Evolutionary conservation across 2,888 invertebrate species (phyloP).

Genomic region (Tyria jacobaeae): DNA sequence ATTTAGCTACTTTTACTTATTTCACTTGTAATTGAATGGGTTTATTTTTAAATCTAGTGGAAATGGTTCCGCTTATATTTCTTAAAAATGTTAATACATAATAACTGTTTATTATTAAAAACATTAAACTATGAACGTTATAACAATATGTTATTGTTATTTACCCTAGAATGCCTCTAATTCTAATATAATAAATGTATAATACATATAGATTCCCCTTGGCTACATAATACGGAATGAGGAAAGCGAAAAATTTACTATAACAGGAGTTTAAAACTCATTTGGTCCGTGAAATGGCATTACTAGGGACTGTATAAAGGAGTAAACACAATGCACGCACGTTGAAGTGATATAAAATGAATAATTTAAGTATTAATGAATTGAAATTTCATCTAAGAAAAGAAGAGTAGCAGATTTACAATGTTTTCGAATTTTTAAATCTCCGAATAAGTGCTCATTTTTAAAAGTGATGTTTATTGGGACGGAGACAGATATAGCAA

Average conservation of each 20-base stretch:
- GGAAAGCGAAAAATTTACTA: slow-evolving; percentile 30
- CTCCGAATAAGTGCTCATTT: not conserved
- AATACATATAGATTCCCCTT: no score
- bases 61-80: no score
- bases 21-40: no score
- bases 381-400: not conserved
- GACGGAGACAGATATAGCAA: no score
- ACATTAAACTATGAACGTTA: no score
- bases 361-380: not conserved
- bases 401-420: not conserved
- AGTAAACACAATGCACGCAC: not conserved
- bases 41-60: no score
- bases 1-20: no score
- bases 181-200: not conserved
- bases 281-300: slow-evolving; percentile 37
- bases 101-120: no score
- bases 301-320: slow-evolving; percentile 23
- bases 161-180: not conserved
- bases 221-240: not conserved
- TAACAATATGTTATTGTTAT: no score
- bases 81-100: no score
- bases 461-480: no score
- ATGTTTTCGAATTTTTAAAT: not conserved
- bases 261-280: slow-evolving; percentile 47
- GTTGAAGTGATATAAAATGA: not conserved